Conservation (phyloP, 2,888 invertebrate species). For the Lucinisca nassula region DNA sequence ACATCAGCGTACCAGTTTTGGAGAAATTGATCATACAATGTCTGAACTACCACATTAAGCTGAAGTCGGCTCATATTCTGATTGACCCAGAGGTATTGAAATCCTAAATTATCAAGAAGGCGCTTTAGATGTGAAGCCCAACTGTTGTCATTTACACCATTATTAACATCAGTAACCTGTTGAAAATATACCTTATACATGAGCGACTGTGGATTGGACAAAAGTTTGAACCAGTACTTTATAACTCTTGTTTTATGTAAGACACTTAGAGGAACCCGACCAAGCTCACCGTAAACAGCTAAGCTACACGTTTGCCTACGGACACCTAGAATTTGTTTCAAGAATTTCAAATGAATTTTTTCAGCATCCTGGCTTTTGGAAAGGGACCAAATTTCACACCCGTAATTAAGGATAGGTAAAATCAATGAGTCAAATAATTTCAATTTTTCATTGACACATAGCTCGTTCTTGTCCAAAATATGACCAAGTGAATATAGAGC, state of each 20-base stretch:
- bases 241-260: neutral
- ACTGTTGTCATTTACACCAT: no score
- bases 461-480: neutral
- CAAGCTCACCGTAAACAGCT: neutral
- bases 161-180: no score
- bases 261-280: neutral
- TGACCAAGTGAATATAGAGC: neutral
- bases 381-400: neutral
- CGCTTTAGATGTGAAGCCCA: no score
- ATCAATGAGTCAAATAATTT: neutral
- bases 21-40: no score
- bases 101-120: no score
- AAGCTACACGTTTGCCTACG: neutral
- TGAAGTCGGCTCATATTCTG: no score
- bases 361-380: neutral
- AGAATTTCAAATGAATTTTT: neutral
- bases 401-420: neutral
- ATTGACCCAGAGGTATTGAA: no score
- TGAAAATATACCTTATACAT: neutral
- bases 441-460: neutral
- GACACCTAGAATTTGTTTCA: neutral
- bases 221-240: neutral
- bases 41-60: no score
- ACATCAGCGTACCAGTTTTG: no score
- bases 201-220: neutral